These are phyloP conservation scores for Trichoplusia ni DNA, from an alignment of 1,140 invertebrate genomes.

Conservation along the genomic window DNA sequence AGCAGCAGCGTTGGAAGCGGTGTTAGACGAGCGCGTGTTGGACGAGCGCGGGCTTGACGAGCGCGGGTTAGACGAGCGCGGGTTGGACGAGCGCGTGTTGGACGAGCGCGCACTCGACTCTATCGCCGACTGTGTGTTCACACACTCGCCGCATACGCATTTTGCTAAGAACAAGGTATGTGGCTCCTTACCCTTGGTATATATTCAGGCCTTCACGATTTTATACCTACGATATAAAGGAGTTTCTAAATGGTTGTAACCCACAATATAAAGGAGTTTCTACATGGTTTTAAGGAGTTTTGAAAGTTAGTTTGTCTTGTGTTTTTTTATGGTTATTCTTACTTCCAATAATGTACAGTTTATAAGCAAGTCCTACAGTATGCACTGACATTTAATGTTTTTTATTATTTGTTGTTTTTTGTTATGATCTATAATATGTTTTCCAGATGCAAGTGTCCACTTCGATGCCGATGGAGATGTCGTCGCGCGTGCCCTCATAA, in stretches of 20 bases:
- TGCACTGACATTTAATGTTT: background rate
- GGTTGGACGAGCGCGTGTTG: slow-evolving; percentile 86
- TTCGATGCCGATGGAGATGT: slow-evolving; percentile 58
- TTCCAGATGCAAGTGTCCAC: slow-evolving; percentile 65
- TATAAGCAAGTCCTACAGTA: no score
- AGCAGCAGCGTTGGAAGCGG: slow-evolving; percentile 91
- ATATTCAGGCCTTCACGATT: no score
- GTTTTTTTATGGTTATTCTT: no score
- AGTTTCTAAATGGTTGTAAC: no score
- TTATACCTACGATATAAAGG: no score
- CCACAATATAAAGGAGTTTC: no score
- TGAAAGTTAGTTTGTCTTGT: no score
- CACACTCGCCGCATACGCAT: slow-evolving; percentile 29
- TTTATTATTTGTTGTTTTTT: background rate
- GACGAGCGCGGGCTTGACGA: slow-evolving; percentile 83
- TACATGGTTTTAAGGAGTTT: no score
- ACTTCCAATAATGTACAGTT: no score
- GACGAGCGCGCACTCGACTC: slow-evolving; percentile 47
- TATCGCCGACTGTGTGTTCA: slow-evolving; percentile 58
- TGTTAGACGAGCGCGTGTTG: slow-evolving; percentile 79
- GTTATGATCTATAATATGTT: background rate
- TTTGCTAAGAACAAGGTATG: slow-evolving; percentile 47
- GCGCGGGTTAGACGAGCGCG: slow-evolving; percentile 84
- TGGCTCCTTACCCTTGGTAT: no score
- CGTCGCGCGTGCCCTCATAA: slow-evolving; percentile 71